phyloP scores from a whole-genome alignment of 2,797 vertebrate species.

The Macropus fuliginosus region DNA sequence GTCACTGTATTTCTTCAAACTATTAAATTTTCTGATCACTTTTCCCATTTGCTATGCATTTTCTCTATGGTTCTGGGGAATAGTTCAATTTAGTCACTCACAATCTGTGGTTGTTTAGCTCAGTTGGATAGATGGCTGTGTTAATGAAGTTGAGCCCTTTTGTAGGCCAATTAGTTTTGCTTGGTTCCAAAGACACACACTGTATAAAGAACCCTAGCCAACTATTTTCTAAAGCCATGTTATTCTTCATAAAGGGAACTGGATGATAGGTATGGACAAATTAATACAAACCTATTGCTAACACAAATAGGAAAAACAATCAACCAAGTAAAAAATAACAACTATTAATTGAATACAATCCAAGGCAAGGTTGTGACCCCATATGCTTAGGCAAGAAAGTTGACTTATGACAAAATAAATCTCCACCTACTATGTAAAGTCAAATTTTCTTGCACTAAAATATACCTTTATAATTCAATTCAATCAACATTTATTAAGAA shows the following conservation, averaged over 20 bases:
- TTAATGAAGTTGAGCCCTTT: neutral
- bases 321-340: neutral
- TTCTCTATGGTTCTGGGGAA: neutral
- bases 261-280: neutral
- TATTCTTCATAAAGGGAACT: neutral
- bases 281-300: neutral
- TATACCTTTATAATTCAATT: neutral
- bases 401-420: neutral
- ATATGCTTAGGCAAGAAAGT: neutral
- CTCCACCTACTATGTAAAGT: neutral
- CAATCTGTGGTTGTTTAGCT: neutral
- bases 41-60: neutral
- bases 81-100: neutral
- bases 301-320: neutral
- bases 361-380: neutral
- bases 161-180: neutral
- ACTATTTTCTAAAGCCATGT: neutral
- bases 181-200: neutral
- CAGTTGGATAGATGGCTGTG: neutral
- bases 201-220: neutral
- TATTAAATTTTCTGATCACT: neutral
- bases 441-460: neutral
- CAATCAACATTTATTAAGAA: neutral
- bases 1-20: neutral
- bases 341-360: neutral